Evolutionary conservation across 2,113 vertebrate genomes (phyloP).

Genomic region (Pleuronectes platessa): DNA sequence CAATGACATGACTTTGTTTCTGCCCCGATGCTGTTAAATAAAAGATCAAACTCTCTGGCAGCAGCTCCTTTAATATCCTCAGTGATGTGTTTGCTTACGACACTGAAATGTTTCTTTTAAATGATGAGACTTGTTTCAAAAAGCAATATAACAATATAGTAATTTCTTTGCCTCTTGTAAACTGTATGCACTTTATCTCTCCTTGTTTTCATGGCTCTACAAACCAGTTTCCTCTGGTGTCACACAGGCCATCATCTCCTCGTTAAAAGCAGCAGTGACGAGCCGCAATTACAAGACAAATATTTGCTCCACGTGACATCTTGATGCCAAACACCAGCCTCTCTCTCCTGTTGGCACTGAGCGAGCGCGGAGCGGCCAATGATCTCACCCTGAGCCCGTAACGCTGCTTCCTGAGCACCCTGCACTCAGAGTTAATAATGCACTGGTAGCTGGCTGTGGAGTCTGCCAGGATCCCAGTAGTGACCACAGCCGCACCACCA

Average conservation of each 20-base stretch:
- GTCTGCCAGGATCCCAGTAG: slow-evolving; percentile 54
- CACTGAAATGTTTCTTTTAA: too few relatives aligned
- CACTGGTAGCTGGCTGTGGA: slow-evolving; percentile 24
- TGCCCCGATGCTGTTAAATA: too few relatives aligned
- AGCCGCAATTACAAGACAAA: slow-evolving; percentile 49
- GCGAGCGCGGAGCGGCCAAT: slow-evolving; percentile 14
- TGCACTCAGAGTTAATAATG: slow-evolving; percentile 59
- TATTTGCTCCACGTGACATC: slow-evolving; percentile 24
- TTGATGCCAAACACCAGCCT: slow-evolving; percentile 26
- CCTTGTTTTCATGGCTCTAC: background rate
- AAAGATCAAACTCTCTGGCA: too few relatives aligned
- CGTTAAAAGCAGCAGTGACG: slow-evolving; percentile 23
- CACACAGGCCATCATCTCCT: slow-evolving; percentile 15
- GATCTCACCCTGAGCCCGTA: slow-evolving; percentile 35
- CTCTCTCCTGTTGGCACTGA: slow-evolving; percentile 55
- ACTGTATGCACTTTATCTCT: background rate
- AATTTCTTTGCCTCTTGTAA: background rate
- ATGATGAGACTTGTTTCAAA: too few relatives aligned
- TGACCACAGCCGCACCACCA: slow-evolving; percentile 32
- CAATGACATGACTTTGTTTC: too few relatives aligned
- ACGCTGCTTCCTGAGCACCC: slow-evolving; percentile 26
- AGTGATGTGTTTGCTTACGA: too few relatives aligned
- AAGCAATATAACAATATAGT: too few relatives aligned
- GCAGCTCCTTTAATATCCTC: too few relatives aligned
- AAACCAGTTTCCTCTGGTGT: background rate